These are phyloP conservation scores for Limnephilus marmoratus DNA, from an alignment of 2,888 invertebrate species.

Conservation along the genomic window DNA sequence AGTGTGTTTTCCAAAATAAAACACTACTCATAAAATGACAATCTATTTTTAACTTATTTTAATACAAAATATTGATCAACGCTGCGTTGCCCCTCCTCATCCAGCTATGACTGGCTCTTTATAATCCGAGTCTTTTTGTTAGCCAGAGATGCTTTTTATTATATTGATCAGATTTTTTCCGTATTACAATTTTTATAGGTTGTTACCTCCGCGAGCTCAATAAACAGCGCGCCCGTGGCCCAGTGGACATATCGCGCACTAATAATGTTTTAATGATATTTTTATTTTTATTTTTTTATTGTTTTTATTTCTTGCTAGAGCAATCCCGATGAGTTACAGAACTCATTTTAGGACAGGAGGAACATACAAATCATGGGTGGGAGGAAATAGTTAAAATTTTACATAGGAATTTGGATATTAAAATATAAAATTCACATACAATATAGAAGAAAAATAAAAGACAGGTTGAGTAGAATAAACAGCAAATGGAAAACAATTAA, in stretches of 20 bases:
- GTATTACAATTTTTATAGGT: slow-evolving; percentile 64
- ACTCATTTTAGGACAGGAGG: too few species aligned
- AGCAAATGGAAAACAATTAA: too few species aligned
- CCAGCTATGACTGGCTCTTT: slow-evolving; percentile 58
- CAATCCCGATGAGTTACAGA: too few species aligned
- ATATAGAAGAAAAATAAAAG: too few species aligned
- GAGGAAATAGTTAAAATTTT: too few species aligned
- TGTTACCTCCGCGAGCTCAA: slow-evolving; percentile 54
- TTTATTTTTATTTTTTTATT: too few species aligned
- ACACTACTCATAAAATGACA: background rate
- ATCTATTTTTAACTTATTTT: background rate
- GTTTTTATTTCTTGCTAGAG: too few species aligned
- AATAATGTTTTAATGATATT: background rate
- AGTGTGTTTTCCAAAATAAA: too few species aligned
- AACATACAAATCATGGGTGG: too few species aligned
- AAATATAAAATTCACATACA: too few species aligned
- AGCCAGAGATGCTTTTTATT: slow-evolving; percentile 63
- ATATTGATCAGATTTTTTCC: slow-evolving; percentile 66
- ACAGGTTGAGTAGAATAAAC: too few species aligned
- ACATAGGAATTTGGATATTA: too few species aligned
- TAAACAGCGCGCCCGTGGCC: slow-evolving; percentile 35
- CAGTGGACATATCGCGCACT: slow-evolving; percentile 31
- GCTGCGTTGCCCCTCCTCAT: slow-evolving; percentile 50
- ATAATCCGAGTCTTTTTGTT: slow-evolving; percentile 62
- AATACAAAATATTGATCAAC: background rate